Percentiles rank a stretch among this genome's conserved stretches.
phyloP scores from a whole-genome alignment of 2,113 vertebrate species.

The Acrocephalus arundinaceus region DNA sequence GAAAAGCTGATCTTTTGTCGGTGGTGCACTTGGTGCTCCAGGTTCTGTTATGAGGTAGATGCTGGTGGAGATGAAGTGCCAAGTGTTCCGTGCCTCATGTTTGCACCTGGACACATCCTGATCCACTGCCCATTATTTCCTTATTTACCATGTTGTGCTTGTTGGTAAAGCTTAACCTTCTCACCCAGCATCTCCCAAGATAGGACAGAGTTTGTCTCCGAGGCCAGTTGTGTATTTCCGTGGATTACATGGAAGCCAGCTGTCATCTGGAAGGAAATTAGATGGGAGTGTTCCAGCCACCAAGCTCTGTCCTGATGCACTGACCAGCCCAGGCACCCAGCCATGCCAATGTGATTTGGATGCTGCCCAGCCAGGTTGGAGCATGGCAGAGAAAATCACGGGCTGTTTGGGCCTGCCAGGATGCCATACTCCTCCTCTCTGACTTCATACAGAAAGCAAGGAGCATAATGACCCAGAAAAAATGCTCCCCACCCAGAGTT shows the following conservation, averaged over 20 bases:
- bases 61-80: not conserved
- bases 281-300: not conserved
- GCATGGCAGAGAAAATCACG: not conserved
- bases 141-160: not conserved
- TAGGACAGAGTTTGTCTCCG: not conserved
- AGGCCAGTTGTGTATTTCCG: not conserved
- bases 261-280: not conserved
- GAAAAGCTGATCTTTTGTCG: not conserved
- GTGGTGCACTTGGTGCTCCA: not conserved
- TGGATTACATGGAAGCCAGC: not conserved
- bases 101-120: not conserved
- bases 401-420: not conserved
- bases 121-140: not conserved
- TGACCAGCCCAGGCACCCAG: not conserved
- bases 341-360: not conserved
- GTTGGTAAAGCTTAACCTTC: not conserved
- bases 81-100: not conserved
- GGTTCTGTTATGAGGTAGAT: not conserved
- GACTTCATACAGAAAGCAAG: not conserved
- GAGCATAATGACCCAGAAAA: not conserved
- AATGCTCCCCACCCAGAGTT: not conserved
- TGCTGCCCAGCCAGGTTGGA: not conserved
- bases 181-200: not conserved
- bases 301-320: not conserved
- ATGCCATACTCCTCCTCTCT: not conserved